A percentile compares a stretch with the other conserved stretches of the same genome.
phyloP scores from a whole-genome alignment of 2,888 invertebrate genomes.

The Lasioglossum calceatum region DNA sequence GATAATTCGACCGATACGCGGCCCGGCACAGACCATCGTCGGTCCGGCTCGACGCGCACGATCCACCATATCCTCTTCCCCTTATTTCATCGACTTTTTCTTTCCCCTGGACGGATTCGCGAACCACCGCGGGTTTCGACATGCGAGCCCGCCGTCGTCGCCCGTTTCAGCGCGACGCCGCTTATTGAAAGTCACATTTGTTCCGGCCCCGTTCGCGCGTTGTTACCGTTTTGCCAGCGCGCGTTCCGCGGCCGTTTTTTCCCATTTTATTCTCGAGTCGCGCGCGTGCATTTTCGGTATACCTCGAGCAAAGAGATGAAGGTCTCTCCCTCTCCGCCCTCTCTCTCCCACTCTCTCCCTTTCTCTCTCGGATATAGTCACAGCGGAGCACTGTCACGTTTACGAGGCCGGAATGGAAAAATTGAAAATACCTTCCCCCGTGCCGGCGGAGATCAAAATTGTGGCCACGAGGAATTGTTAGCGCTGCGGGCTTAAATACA shows the following conservation, averaged over 20 bases:
- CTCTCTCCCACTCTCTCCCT: neutral
- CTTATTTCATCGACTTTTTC: conserved; percentile 57
- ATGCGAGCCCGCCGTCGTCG: neutral
- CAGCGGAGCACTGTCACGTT: neutral
- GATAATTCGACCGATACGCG: conserved; percentile 75
- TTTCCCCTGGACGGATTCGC: neutral
- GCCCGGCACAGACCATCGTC: neutral
- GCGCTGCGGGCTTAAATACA: neutral
- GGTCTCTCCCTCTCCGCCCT: neutral
- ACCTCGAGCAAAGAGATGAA: neutral
- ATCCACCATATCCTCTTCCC: neutral
- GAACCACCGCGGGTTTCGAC: neutral
- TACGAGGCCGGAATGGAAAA: neutral
- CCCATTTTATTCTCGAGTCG: conserved; percentile 8
- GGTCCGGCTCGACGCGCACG: neutral
- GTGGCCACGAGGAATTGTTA: neutral
- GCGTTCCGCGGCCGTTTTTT: conserved; percentile 31
- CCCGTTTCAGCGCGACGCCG: conserved; percentile 41
- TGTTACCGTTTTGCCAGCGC: conserved; percentile 42
- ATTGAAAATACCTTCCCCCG: conserved; percentile 7
- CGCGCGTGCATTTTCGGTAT: conserved; percentile 38
- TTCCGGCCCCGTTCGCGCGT: conserved; percentile 53
- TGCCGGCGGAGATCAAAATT: neutral
- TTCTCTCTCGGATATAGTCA: neutral
- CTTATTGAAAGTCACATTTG: conserved; percentile 60